Percentiles rank a stretch among this genome's conserved stretches.
Conservation (phyloP, 2,113 vertebrate species). For the Urocitellus parryii region DNA sequence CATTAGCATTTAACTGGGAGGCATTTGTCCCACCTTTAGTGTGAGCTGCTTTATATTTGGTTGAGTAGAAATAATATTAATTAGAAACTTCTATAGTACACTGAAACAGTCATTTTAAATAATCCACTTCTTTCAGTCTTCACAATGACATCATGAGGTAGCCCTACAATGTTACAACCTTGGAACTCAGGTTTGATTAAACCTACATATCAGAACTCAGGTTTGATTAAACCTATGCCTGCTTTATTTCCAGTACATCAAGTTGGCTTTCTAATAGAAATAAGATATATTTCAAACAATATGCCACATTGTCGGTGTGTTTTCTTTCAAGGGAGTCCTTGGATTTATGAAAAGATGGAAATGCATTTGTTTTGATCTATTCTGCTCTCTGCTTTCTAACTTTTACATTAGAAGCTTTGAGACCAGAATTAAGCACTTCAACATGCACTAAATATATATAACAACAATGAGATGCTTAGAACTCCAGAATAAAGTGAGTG, state of each 20-base stretch:
- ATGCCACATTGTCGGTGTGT: background rate
- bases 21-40: background rate
- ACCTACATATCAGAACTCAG: background rate
- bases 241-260: background rate
- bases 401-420: constrained; percentile 4
- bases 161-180: background rate
- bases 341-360: background rate
- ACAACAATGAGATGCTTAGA: background rate
- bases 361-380: background rate
- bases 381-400: background rate
- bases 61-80: background rate
- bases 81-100: background rate
- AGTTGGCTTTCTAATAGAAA: background rate
- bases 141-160: background rate
- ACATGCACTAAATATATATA: background rate
- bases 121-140: background rate
- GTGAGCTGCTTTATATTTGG: background rate
- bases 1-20: background rate
- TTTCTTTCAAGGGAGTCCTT: background rate
- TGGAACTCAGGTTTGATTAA: no score
- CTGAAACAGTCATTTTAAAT: background rate
- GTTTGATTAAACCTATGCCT: background rate
- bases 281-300: background rate
- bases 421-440: background rate
- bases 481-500: background rate